Conservation (phyloP, 2,797 vertebrate genomes). For the Pagetopsis macropterus region DNA sequence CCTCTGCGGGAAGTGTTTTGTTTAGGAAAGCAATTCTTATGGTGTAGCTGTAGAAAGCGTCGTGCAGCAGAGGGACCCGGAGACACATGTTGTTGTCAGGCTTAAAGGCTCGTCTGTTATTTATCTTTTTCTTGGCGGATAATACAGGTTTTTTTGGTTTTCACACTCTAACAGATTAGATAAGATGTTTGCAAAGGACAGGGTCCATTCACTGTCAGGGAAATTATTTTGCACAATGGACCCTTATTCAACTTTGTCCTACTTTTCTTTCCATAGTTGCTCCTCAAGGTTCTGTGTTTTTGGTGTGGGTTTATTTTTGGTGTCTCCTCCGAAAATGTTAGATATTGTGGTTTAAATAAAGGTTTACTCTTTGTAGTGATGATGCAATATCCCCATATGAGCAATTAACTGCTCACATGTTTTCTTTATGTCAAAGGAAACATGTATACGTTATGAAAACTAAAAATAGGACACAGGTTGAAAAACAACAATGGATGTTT, state of each 20-base stretch:
- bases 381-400: not conserved
- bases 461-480: not conserved
- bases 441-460: not conserved
- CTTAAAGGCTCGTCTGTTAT: slow-evolving; percentile 20
- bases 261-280: too few species aligned
- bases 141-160: not conserved
- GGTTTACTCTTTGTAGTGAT: not conserved
- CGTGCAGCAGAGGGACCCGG: slow-evolving; percentile 46
- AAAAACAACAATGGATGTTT: not conserved
- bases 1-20: slow-evolving; percentile 67
- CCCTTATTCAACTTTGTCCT: not conserved
- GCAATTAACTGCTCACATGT: slow-evolving; percentile 1
- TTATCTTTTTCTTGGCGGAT: slow-evolving; percentile 2
- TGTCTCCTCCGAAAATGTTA: too few species aligned
- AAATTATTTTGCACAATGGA: not conserved
- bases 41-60: slow-evolving; percentile 51
- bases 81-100: slow-evolving; percentile 35
- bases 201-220: not conserved
- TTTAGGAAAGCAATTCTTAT: slow-evolving; percentile 58
- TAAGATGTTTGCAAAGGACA: not conserved
- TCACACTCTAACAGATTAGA: not conserved
- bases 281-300: too few species aligned
- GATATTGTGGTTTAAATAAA: too few species aligned
- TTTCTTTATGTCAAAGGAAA: not conserved
- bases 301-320: too few species aligned